Percentiles rank a stretch among this genome's conserved stretches.
Evolutionary conservation across 2,113 vertebrate species (phyloP).

Genomic region (Orientallactaga bullata): DNA sequence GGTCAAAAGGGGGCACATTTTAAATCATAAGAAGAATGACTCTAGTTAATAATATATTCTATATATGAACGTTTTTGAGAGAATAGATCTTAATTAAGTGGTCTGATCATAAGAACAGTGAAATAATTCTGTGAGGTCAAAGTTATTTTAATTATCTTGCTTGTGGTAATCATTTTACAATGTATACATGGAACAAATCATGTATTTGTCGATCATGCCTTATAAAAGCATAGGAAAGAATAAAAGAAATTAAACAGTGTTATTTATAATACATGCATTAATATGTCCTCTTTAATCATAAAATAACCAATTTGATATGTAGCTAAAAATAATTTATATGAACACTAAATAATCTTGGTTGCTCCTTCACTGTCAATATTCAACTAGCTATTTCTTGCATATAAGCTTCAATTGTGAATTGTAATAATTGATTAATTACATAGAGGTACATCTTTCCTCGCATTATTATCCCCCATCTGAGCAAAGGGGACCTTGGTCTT

Average conservation of each 20-base stretch:
- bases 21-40: background rate
- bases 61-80: background rate
- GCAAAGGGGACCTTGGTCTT: background rate
- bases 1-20: background rate
- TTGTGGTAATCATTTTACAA: background rate
- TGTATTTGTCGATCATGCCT: background rate
- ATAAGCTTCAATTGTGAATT: background rate
- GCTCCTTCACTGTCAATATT: constrained; percentile 2
- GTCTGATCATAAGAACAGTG: background rate
- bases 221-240: background rate
- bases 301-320: background rate
- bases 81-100: background rate
- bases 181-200: background rate
- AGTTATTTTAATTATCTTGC: background rate
- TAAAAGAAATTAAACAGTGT: too few relatives aligned
- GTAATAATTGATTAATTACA: constrained; percentile 15
- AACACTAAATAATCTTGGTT: background rate
- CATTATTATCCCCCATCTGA: background rate
- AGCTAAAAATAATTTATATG: background rate
- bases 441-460: background rate
- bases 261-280: background rate
- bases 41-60: background rate
- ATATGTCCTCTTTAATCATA: background rate
- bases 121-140: background rate
- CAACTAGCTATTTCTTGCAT: constrained; percentile 1